phyloP scores from a whole-genome alignment of 2,888 invertebrate genomes.

The Anagyrus pseudococci region DNA sequence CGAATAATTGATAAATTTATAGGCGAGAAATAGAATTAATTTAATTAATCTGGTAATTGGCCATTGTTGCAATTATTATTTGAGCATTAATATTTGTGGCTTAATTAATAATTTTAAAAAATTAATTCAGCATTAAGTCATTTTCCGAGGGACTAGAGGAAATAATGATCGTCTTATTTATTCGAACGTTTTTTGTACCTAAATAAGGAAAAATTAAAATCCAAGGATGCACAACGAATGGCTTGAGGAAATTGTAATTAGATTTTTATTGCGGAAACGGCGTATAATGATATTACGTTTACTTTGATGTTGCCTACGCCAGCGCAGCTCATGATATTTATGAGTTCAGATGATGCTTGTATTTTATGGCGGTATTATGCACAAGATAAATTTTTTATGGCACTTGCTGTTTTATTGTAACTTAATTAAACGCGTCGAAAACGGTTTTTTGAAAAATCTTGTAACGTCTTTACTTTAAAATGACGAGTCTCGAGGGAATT shows the following conservation, averaged over 20 bases:
- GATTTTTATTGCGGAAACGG: slow-evolving; percentile 33
- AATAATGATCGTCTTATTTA: no score
- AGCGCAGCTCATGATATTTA: slow-evolving; percentile 25
- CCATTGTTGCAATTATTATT: no score
- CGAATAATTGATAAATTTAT: no score
- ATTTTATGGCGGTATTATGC: slow-evolving; percentile 3
- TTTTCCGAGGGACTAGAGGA: no score
- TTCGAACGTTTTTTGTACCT: background rate
- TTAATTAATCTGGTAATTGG: no score
- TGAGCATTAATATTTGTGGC: no score
- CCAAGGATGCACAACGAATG: slow-evolving; percentile 21
- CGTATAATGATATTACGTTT: slow-evolving; percentile 20
- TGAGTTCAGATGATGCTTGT: slow-evolving; percentile 19
- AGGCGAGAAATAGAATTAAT: no score
- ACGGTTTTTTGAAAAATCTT: no score
- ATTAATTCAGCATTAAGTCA: background rate
- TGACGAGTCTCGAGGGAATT: no score
- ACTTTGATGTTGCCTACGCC: slow-evolving; percentile 18
- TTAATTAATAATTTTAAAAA: background rate
- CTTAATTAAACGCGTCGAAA: background rate
- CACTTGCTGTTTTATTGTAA: slow-evolving; percentile 1
- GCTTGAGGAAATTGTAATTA: slow-evolving; percentile 35
- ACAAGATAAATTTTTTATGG: slow-evolving; percentile 15
- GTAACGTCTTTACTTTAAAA: no score
- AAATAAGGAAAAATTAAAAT: slow-evolving; percentile 6